Base-by-base conservation (phyloP, 2,797 vertebrate genomes). In the Eidolon dupreanum region DNA sequence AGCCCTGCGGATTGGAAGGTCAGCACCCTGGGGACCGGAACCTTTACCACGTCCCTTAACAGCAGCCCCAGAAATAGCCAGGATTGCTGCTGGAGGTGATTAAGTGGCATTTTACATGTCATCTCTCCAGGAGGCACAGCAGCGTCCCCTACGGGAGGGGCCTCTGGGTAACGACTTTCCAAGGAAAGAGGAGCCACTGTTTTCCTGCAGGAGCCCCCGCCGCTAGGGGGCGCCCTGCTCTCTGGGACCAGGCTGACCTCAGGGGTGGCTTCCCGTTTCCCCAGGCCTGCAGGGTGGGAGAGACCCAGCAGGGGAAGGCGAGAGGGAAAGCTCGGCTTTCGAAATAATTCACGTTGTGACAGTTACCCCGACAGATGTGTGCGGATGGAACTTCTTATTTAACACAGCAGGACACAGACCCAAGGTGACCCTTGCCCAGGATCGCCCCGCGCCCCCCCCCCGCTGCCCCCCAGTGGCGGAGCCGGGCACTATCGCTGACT, bases 261-360 rank as follows among this genome's bases (percentile, higher is more conserved):
- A 1, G 46, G 46, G 11, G 46, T 49, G 46, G 46, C 46, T 8
- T 49, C 46, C 46, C 0, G 20, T 16, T 28, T 13, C 68, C 73
- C 1, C 0, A 33, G 6, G n/a, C 9, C 11, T 46, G 28, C 3
- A 0, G 31, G 36, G 17, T 5, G 6, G 6, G 46, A 41, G 28
- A 12, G 31, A 26, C 46, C n/a, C 8, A 5, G n/a, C 3, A 6
- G 49, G 49, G 46, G 24, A 22, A 41, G 17, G 51, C 49, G 28
- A 3, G 22, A 9, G 5, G 9, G 66, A 10, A 15, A 74, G 36
- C 36, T 2, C 11, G 66, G 12, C 61, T 74, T 81, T 20, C 0
- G 1, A 71, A 57, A 49, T 20, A n/a, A 74, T 33, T 17, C 77
- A 49, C 0, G 38, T 13, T 19, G 8, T 4, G 51, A 59, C 8